Evolutionary conservation across 2,888 invertebrate species (phyloP), one percentile per base, ranked within the genome.

Genomic region (Amitus sp.): DNA sequence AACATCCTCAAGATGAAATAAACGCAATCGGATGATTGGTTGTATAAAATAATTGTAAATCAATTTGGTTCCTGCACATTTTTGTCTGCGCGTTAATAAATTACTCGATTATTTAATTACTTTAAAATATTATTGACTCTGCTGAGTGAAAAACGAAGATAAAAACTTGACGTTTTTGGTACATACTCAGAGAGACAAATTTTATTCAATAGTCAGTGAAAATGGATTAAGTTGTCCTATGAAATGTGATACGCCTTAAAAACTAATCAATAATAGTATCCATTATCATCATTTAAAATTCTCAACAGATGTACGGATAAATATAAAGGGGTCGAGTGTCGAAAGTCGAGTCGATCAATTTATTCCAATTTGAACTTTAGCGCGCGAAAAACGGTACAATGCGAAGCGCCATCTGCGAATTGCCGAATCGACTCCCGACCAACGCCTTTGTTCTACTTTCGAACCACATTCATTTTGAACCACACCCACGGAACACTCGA

Each of bases 181-280:
- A n/a, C n/a, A n/a, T n/a, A n/a, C n/a, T n/a, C n/a, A n/a, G n/a
- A n/a, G n/a, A n/a, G n/a, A n/a, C n/a, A n/a, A 13, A 10, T 43
- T 43, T n/a, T 43, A 23, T 23, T n/a, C 20, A 20, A 23, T 13
- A 19, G n/a, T 43, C 23, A n/a, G 23, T 43, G 43, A 23, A 27
- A 43, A 43, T 43, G 27, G 43, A 6, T 27, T 2, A 13, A 13
- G 23, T 20, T 23, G 20, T 43, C 43, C 43, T 43, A 43, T 40
- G 40, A 19, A 40, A 43, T 43, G 43, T 43, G 13, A 23, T 43
- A 43, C 43, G 27, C 13, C 43, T 43, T 43, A 43, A 23, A 9
- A 43, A 43, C 23, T 43, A 43, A 43, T 43, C 43, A 43, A 43
- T 43, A 27, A 43, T 43, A 43, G 20, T 43, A 43, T 20, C 27